A percentile compares a stretch with the other conserved stretches of the same genome.
These are phyloP conservation scores for Pteromalus puparum DNA, from an alignment of 1,140 invertebrate species.

Conservation along the genomic window DNA sequence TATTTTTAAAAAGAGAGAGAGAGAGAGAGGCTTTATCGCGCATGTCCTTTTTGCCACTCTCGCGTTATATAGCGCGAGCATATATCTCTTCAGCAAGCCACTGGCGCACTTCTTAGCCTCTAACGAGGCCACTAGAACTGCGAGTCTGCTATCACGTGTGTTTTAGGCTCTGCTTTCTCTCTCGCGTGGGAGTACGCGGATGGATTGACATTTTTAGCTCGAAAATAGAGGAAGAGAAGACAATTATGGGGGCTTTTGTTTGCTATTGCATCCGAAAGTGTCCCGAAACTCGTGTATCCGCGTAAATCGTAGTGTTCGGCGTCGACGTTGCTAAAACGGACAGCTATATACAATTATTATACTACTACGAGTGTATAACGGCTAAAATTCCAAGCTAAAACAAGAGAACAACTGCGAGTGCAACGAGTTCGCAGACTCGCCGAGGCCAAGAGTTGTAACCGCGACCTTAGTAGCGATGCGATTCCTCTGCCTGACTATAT, in stretches of 20 bases:
- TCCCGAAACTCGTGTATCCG: no score
- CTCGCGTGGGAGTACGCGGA: background rate
- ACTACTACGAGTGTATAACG: no score
- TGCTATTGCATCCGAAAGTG: no score
- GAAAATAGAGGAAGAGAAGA: background rate
- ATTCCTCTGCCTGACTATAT: background rate
- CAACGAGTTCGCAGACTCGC: background rate
- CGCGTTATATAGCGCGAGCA: no score
- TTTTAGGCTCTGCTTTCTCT: background rate
- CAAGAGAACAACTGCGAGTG: background rate
- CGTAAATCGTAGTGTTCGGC: no score
- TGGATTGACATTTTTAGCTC: conserved; percentile 11
- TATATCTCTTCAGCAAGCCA: background rate
- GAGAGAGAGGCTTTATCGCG: background rate
- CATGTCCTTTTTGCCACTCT: background rate
- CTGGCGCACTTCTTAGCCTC: background rate
- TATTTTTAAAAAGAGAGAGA: conserved; percentile 16
- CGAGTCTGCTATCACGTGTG: background rate
- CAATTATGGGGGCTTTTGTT: no score
- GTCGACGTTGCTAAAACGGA: background rate
- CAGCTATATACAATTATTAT: no score
- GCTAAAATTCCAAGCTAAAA: background rate
- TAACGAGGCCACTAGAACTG: conserved; percentile 13
- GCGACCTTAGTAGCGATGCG: conserved; percentile 51
- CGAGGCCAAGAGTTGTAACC: conserved; percentile 46